Evolutionary conservation across 2,888 invertebrate species (phyloP), one percentile per base, ranked within the genome.

Genomic region (Nyleta sp.): DNA sequence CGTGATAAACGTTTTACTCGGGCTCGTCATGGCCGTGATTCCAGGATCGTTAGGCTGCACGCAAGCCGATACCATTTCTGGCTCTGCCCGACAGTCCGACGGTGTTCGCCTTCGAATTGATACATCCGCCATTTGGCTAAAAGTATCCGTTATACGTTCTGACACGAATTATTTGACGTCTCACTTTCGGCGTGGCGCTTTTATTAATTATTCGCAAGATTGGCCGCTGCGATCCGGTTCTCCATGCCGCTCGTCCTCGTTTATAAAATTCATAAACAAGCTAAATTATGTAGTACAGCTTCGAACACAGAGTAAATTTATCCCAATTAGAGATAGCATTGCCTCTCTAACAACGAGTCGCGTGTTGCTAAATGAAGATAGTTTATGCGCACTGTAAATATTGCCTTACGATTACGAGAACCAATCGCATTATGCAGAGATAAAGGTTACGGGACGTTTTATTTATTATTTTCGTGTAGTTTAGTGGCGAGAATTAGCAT

Each of bases 1-100:
- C 62, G 60, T 67, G 77, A 77, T 77, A 72, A 77, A 77, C 77
- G 67, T 62, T 77, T 77, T 31, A 72, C 59, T 71, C 50, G 68
- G 35, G 50, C 59, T 70, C 70, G 70, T 70, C 77, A 68, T 67
- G 72, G 55, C 67, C 44, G 60, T 60, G 77, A 77, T 77, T 77
- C 60, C 22, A 38, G 24, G 60, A 65, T 71, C 52, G 67, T 72
- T 60, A 48, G 62, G 38, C 20, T 55, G 60, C 77, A 77, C 77
- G 77, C 77, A 50, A 77, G 38, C 52, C 65, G 13, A 70, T 24
- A 60, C 52, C 72, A 62, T 67, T 72, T 67, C 60, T 76, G 68
- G 64, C 60, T 67, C 68, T 74, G 42, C 50, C 44, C 31, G 17
- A 7, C 20, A n/a, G n/a, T n/a, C n/a, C n/a, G n/a, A n/a, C n/a